These are phyloP conservation scores for Potamarius usumacintae DNA, from an alignment of 2,113 vertebrate genomes.

Conservation along the genomic window DNA sequence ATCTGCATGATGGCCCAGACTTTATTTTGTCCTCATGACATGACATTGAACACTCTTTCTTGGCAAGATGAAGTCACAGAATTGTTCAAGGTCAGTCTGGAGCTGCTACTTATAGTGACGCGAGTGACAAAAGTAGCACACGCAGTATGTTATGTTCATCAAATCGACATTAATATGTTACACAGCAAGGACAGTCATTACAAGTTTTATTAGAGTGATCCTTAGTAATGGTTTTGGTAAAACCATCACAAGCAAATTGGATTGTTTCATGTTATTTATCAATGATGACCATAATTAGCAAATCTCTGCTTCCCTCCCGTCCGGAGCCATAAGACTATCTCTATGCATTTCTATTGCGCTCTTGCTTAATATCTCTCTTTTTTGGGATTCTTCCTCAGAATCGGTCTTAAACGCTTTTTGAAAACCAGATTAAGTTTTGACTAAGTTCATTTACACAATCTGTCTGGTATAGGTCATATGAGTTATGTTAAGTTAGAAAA, in stretches of 20 bases:
- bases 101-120: conserved; percentile 9
- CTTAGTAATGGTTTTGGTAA: conserved; percentile 41
- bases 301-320: neutral
- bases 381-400: neutral
- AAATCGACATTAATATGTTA: conserved; percentile 52
- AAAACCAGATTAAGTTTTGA: neutral
- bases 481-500: conserved; percentile 9
- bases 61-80: conserved; percentile 61
- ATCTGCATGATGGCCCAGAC: conserved; percentile 48
- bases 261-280: conserved; percentile 55
- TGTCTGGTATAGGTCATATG: neutral
- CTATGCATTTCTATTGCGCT: neutral
- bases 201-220: conserved; percentile 56
- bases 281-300: conserved; percentile 37
- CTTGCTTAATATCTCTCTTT: conserved; percentile 29
- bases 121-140: neutral
- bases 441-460: neutral
- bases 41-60: conserved; percentile 72
- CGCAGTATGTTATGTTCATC: neutral
- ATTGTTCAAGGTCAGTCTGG: conserved; percentile 63
- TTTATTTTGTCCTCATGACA: conserved; percentile 61
- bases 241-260: conserved; percentile 37
- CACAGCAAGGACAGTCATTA: conserved; percentile 53
- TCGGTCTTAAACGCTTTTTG: neutral
- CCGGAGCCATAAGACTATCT: neutral